Evolutionary conservation across 2,888 invertebrate genomes (phyloP).

Genomic region (Cyaniris semiargus): DNA sequence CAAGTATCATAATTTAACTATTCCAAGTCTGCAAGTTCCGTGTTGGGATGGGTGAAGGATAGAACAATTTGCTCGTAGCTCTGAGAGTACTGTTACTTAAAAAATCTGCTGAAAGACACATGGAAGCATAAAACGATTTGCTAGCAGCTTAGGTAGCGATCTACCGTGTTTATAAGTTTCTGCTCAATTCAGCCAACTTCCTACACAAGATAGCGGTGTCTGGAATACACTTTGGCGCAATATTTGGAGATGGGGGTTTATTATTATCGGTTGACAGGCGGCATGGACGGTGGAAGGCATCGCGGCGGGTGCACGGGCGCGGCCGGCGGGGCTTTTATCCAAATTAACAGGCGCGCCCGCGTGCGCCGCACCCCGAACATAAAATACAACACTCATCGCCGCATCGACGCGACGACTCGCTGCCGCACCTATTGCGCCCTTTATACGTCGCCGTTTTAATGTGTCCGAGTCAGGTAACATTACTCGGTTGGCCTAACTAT

Average conservation of each 20-base stretch:
- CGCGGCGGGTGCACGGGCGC: slow-evolving; percentile 60
- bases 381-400: slow-evolving; percentile 73
- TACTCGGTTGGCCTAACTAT: background rate
- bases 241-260: background rate
- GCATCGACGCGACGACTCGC: slow-evolving; percentile 62
- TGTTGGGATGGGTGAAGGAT: too few relatives aligned
- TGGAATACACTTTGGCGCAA: background rate
- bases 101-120: background rate
- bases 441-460: slow-evolving; percentile 50
- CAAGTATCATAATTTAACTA: too few relatives aligned
- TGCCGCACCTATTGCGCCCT: slow-evolving; percentile 72
- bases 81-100: too few relatives aligned
- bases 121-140: background rate
- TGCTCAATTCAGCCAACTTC: background rate
- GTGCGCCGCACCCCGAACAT: slow-evolving; percentile 72
- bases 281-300: slow-evolving; percentile 40
- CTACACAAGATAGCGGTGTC: background rate
- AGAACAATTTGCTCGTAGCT: too few relatives aligned
- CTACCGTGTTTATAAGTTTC: background rate
- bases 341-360: slow-evolving; percentile 76
- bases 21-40: too few relatives aligned
- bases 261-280: slow-evolving; percentile 45
- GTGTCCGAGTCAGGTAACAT: background rate
- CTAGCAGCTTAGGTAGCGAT: background rate
- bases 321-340: slow-evolving; percentile 78